Evolutionary conservation across 2,113 vertebrate genomes (phyloP), one percentile per base, ranked within the genome.

Genomic region (Chaenocephalus aceratus): DNA sequence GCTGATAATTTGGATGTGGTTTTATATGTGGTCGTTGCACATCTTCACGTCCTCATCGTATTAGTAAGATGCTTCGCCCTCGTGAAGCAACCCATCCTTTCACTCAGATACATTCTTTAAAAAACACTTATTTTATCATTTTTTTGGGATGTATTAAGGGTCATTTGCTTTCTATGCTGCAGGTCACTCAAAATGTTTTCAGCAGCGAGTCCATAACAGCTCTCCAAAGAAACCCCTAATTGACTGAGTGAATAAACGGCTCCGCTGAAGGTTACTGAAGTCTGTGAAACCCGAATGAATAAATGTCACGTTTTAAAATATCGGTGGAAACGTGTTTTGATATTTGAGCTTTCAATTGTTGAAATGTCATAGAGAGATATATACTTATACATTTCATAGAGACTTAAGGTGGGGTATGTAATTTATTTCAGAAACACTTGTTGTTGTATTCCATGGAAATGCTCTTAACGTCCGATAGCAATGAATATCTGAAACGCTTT

Each of bases 241-340:
- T n/a, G 66, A 75, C 59, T 62, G 66, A 26, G 65, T 57, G 46
- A 84, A 60, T 70, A 3, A 75, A 58, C 64, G 60, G 34, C 58
- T 51, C 10, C 13, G 46, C 64, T 60, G 30, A 16, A 18, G 62
- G 74, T 81, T 21, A 30, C 0, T 58, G 63, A 70, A 49, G 46
- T 30, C 45, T 61, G 59, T 49, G 7, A 45, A 48, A 58, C 7
- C 41, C 64, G 58, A 45, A 65, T 30, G 45, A 79, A 46, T 30
- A 0, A 60, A 80, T 61, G 26, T 59, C 30, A 74, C 52, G 65
- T 30, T 79, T 71, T 23, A 30, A 75, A 74, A 74, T 69, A 83
- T 68, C 80, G 59, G 51, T 58, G 58, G 58, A 49, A 72, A 77
- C 48, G 6, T 68, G 69, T 56, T 26, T n/a, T 4, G 30, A 23